phyloP scores from a whole-genome alignment of 2,797 vertebrate species.

The Acipenser oxyrinchus region DNA sequence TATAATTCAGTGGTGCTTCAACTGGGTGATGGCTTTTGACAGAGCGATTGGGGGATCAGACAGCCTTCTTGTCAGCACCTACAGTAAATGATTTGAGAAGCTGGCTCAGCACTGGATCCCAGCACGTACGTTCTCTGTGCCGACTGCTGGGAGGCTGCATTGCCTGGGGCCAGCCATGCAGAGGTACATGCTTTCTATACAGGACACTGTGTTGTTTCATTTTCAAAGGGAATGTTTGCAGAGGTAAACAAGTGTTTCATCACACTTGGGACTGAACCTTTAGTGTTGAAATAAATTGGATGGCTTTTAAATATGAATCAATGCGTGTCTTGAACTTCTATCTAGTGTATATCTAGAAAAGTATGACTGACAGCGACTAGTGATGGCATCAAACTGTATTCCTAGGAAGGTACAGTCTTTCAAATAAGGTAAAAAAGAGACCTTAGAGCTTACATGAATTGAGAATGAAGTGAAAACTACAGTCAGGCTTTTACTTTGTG shows the following conservation, averaged over 20 bases:
- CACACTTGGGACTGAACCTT: not conserved
- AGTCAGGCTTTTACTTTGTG: too few relatives aligned
- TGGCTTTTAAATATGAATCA: not conserved
- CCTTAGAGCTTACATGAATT: too few relatives aligned
- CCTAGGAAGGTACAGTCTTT: not conserved
- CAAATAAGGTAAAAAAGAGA: not conserved
- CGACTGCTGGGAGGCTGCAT: not conserved
- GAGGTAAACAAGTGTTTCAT: not conserved
- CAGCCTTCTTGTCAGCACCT: not conserved
- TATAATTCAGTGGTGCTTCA: not conserved
- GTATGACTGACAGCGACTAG: not conserved
- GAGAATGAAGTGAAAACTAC: too few relatives aligned
- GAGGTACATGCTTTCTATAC: not conserved
- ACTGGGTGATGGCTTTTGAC: not conserved
- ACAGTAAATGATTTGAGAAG: not conserved
- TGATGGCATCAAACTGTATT: not conserved
- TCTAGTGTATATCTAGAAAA: not conserved
- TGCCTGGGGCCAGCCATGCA: not conserved
- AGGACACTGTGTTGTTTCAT: not conserved
- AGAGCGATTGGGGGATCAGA: not conserved
- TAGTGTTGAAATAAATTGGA: not conserved
- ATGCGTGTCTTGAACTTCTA: not conserved
- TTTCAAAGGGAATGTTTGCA: constrained; percentile 8
- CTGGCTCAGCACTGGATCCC: not conserved
- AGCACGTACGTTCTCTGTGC: not conserved